Conservation (phyloP, 2,797 vertebrate genomes). For the Rhadinocentrus ornatus region DNA sequence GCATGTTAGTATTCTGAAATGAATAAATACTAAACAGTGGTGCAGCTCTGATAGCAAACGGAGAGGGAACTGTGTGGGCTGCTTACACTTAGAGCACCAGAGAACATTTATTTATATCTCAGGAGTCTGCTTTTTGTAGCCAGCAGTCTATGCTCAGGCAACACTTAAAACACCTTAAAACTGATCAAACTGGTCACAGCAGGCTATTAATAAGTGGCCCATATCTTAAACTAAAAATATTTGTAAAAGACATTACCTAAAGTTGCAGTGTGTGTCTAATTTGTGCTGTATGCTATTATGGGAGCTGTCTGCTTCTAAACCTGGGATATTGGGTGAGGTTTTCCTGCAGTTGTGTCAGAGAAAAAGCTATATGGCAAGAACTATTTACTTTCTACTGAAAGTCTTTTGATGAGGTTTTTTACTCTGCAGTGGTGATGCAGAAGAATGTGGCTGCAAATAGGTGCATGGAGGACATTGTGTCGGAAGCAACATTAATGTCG, state of each 20-base stretch:
- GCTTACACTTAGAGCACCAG: slow-evolving; percentile 50
- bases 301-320: neutral
- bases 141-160: slow-evolving; percentile 47
- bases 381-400: neutral
- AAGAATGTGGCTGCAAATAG: neutral
- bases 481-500: neutral
- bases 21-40: slow-evolving; percentile 55
- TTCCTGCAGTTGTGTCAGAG: neutral
- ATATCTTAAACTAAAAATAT: slow-evolving; percentile 42
- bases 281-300: neutral
- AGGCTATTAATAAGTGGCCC: slow-evolving; percentile 54
- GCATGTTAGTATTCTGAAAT: slow-evolving; percentile 26
- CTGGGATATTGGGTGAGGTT: neutral
- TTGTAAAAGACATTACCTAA: slow-evolving; percentile 29
- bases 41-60: slow-evolving; percentile 45
- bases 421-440: neutral
- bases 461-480: neutral
- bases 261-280: neutral
- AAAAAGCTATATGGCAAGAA: neutral
- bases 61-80: slow-evolving; percentile 57
- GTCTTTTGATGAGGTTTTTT: neutral
- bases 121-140: slow-evolving; percentile 48
- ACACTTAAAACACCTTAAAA: slow-evolving; percentile 14
- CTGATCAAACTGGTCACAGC: slow-evolving; percentile 46
- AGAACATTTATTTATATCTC: slow-evolving; percentile 74